Evolutionary conservation across 2,888 invertebrate species (phyloP), one percentile per base, ranked within the genome.

Genomic region (Tyria jacobaeae): DNA sequence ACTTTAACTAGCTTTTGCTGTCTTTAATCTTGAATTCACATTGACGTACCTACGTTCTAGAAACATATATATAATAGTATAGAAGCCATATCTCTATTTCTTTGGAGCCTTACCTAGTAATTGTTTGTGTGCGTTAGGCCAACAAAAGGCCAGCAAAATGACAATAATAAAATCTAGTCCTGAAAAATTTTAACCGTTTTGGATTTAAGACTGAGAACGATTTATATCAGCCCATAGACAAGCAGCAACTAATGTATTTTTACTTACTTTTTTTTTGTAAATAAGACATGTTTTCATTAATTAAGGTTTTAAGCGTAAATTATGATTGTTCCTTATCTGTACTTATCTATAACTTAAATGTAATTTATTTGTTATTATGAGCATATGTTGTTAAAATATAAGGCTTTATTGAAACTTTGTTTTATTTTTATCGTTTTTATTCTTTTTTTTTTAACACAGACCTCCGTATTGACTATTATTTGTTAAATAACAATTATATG

Each of bases 351-450:
- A 82, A 80, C 83, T 81, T 80, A 79, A 81, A 78, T 88, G 78
- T 85, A 89, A 89, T 88, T 90, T 90, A 91, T 92, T 68, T 76
- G 77, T 76, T 92, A 90, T 90, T 90, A 85, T 84, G 74, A 87
- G 86, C 82, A 76, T 87, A 88, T 84, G 88, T 92, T 92, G 89
- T 90, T 91, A 87, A 84, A 89, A 90, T 87, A 86, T 87, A 88
- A 87, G 87, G 86, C 83, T 87, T 88, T 81, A 84, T 80, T 73
- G 77, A 70, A 58, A 75, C 67, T 24, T 62, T 50, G 78, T 86
- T 85, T 85, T 58, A 73, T 75, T 82, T 55, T 2, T 82, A 83
- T 59, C 70, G 71, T 76, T 24, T 51, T 56, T 17, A 21, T 35
- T 7, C 3, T 12, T 3, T n/a, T n/a, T n/a, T n/a, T n/a, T n/a